These are phyloP conservation scores for Orchesella flavescens DNA, from an alignment of 2,888 invertebrate species.

Conservation along the genomic window DNA sequence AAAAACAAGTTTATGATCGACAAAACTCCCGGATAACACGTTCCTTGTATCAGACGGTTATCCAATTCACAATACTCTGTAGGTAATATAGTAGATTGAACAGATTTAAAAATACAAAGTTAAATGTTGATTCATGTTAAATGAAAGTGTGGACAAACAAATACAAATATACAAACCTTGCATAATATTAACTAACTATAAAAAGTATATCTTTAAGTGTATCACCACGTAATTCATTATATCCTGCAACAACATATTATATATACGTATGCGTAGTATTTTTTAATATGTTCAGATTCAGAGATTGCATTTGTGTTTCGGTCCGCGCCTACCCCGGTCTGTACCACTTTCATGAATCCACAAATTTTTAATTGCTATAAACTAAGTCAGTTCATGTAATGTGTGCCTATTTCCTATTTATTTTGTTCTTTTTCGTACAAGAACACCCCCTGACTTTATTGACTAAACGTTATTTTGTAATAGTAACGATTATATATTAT, in stretches of 20 bases:
- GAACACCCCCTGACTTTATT: conserved; percentile 52
- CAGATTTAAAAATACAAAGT: conserved; percentile 20
- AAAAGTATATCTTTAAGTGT: conserved; percentile 16
- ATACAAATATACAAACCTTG: conserved; percentile 20
- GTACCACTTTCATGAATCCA: conserved; percentile 49
- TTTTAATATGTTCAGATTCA: conserved; percentile 45
- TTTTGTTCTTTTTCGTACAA: conserved; percentile 60
- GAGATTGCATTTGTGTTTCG: conserved; percentile 56
- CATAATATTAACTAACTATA: not conserved
- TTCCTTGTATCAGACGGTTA: conserved; percentile 52
- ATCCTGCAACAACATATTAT: conserved; percentile 10
- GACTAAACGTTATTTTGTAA: conserved; percentile 62
- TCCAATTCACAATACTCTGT: conserved; percentile 61
- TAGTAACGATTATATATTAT: conserved; percentile 53
- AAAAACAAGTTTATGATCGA: conserved; percentile 24
- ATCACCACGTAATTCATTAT: conserved; percentile 17
- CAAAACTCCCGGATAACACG: conserved; percentile 42
- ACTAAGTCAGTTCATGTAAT: conserved; percentile 61
- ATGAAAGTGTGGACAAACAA: not conserved
- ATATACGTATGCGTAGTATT: conserved; percentile 41
- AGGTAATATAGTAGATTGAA: conserved; percentile 38
- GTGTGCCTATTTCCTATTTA: conserved; percentile 62
- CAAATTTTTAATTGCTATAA: conserved; percentile 62
- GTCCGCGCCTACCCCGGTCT: conserved; percentile 11
- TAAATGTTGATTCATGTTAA: conserved; percentile 10